Percentiles rank a stretch among this genome's conserved stretches.
Evolutionary conservation across 2,888 invertebrate species (phyloP).

Genomic region (Drosophila demipolita): DNA sequence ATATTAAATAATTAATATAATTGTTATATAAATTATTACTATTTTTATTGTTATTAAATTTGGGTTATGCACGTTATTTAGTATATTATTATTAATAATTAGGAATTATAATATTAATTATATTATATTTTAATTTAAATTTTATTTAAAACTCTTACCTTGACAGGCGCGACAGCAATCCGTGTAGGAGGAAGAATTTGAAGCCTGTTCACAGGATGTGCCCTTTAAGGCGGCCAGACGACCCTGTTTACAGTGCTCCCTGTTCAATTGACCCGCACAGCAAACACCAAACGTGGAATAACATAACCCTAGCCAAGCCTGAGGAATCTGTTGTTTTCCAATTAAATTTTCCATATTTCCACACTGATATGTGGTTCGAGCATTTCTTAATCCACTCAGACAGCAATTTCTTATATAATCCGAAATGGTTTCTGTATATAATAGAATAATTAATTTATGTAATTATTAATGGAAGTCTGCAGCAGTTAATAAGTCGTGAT

Average conservation of each 20-base stretch:
- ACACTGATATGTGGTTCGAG: constrained; percentile 85
- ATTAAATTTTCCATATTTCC: constrained; percentile 83
- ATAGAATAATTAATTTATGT: background rate
- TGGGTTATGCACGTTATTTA: background rate
- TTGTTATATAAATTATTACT: background rate
- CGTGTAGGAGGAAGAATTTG: constrained; percentile 83
- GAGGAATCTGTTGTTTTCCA: constrained; percentile 85
- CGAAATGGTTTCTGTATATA: constrained; percentile 68
- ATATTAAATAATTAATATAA: background rate
- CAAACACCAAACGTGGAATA: constrained; percentile 88
- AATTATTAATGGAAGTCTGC: background rate
- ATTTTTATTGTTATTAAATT: background rate
- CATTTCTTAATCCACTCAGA: constrained; percentile 86
- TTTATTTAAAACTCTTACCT: constrained; percentile 38
- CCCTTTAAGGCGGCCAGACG: constrained; percentile 80
- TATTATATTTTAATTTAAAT: background rate
- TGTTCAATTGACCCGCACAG: constrained; percentile 86
- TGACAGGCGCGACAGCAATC: constrained; percentile 89
- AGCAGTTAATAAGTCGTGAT: background rate
- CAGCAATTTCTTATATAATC: constrained; percentile 86
- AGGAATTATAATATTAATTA: background rate
- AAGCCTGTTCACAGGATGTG: constrained; percentile 73
- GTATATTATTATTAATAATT: background rate
- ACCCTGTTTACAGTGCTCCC: constrained; percentile 82
- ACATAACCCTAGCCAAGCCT: constrained; percentile 87